A percentile compares a stretch with the other conserved stretches of the same genome.
Conservation (phyloP, 2,113 vertebrate species). For the Peromyscus leucopus region DNA sequence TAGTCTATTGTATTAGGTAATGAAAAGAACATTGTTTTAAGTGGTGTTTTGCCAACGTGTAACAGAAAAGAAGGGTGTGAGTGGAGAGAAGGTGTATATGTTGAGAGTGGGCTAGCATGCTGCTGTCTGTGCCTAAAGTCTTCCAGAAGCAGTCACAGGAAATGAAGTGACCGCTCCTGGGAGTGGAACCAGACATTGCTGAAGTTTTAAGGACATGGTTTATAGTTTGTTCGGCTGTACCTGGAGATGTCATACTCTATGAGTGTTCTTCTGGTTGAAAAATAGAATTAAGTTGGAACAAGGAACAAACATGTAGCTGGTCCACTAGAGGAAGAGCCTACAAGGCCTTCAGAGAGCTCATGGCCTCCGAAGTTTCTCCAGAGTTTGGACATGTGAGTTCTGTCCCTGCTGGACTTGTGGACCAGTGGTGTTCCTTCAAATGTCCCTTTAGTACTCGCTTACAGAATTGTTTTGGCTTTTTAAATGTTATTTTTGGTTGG, state of each 20-base stretch:
- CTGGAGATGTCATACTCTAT: slow-evolving; percentile 8
- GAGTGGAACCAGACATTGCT: background rate
- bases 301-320: background rate
- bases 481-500: background rate
- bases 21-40: background rate
- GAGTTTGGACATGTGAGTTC: background rate
- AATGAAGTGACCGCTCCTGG: background rate
- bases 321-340: background rate
- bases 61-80: background rate
- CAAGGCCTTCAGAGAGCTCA: background rate
- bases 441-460: background rate
- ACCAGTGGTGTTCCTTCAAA: background rate
- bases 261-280: slow-evolving; percentile 41
- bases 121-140: background rate
- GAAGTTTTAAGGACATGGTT: background rate
- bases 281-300: background rate
- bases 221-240: background rate
- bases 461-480: background rate
- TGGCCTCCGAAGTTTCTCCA: background rate
- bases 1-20: too few relatives aligned
- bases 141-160: background rate
- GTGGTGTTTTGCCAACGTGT: background rate
- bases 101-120: background rate
- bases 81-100: background rate
- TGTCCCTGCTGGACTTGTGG: background rate